Base-by-base conservation (phyloP, 2,113 vertebrate species). In the Pelmatolapia mariae region DNA sequence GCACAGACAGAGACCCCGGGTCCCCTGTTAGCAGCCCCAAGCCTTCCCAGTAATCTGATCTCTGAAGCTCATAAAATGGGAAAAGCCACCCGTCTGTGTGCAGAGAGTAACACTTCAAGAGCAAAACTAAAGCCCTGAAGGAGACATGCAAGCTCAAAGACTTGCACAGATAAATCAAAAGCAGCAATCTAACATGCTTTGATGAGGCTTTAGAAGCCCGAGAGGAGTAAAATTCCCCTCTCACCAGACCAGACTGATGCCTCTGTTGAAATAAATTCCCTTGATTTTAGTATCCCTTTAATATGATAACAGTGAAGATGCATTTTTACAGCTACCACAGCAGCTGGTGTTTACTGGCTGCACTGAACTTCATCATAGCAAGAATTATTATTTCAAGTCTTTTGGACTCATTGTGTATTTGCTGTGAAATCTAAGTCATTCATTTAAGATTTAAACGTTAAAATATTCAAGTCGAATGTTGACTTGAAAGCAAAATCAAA, bases 21-120 rank as follows among this genome's bases (percentile, higher is more conserved):
- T 59, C 81, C 82, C 61, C 88, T 84, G 91, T 91, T 88, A 92
- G 84, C 83, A 68, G 86, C 93, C 82, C 54, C 26, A 85, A 91
- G 92, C 93, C 91, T 89, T 93, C 89, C 89, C 73, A 29, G 94
- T 90, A 95, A 95, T 83, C 91, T 78, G 89, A 96, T 91, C 92
- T 80, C 59, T 52, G 13, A 38, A 83, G 92, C 92, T 93, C 86
- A 89, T 71, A 90, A 91, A 89, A 93, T 52, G 87, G 84, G 83
- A 93, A 93, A 92, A 93, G 90, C 87, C 83, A 89, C 71, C 16
- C 66, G 40, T 86, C 82, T 89, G 80, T 85, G 89, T 54, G 9
- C 82, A n/a, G 79, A 91, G 87, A 82, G 84, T 78, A 87, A 47
- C 80, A 22, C 80, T 82, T 83, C 79, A 68, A 68, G 63, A 40